phyloP scores from a whole-genome alignment of 2,797 vertebrate species.

The Tinamus major region DNA sequence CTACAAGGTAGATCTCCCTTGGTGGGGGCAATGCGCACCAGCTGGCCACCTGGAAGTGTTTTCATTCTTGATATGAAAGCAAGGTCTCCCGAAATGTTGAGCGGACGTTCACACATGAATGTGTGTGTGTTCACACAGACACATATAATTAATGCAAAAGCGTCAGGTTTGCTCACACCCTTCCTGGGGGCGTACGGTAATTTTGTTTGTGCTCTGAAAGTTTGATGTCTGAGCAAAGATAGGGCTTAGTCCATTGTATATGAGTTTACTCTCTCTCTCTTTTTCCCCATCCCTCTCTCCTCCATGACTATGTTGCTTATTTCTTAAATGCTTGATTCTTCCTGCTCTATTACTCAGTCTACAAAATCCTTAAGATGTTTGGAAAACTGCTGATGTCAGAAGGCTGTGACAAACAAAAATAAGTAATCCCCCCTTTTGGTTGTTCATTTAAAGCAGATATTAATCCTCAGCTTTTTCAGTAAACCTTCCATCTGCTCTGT shows the following conservation, averaged over 20 bases:
- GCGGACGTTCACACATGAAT: not conserved
- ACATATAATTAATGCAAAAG: not conserved
- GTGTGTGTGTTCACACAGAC: not conserved
- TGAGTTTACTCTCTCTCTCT: not conserved
- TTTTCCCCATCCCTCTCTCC: not conserved
- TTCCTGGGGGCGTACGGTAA: not conserved
- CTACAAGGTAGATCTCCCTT: no score
- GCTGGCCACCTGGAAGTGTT: no score
- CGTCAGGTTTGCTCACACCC: not conserved
- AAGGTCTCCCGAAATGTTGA: not conserved
- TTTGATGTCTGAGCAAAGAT: not conserved
- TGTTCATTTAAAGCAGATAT: not conserved
- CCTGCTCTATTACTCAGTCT: not conserved
- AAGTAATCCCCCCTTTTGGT: not conserved
- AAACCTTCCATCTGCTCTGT: not conserved
- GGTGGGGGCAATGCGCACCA: no score
- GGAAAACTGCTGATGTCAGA: not conserved
- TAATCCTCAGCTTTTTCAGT: not conserved
- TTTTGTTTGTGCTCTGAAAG: not conserved
- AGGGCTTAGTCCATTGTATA: not conserved
- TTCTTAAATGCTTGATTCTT: not conserved
- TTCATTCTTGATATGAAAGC: no score
- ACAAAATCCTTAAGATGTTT: not conserved
- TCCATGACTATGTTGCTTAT: not conserved
- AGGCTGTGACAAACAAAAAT: not conserved